Conservation (phyloP, 2,797 vertebrate genomes). For the Sphaeramia orbicularis region DNA sequence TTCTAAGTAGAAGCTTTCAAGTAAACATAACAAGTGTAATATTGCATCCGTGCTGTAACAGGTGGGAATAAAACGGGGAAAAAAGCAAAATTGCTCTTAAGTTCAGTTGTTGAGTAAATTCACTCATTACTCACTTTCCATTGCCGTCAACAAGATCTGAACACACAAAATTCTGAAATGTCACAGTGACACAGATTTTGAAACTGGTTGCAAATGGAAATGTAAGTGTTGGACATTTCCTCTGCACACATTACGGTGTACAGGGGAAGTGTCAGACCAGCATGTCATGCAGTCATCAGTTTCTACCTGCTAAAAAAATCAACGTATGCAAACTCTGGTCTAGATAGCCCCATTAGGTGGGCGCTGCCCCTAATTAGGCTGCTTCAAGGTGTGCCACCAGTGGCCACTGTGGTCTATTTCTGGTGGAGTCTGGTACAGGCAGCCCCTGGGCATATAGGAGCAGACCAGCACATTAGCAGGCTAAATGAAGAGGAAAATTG, state of each 20-base stretch:
- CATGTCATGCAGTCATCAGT: conserved; percentile 50
- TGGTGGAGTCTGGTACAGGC: conserved; percentile 88
- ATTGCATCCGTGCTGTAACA: too few species aligned
- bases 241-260: background rate
- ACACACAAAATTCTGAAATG: background rate
- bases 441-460: conserved; percentile 85
- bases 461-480: conserved; percentile 93
- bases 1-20: too few species aligned
- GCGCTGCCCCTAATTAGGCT: conserved; percentile 84
- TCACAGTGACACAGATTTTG: background rate
- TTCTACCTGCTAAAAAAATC: conserved; percentile 52
- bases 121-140: background rate
- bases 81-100: background rate
- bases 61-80: too few species aligned
- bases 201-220: conserved; percentile 14
- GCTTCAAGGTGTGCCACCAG: conserved; percentile 85
- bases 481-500: conserved; percentile 99
- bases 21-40: too few species aligned
- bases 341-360: conserved; percentile 83
- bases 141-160: background rate
- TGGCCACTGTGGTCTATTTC: conserved; percentile 82
- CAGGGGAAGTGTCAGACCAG: conserved; percentile 9
- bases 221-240: background rate
- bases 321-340: conserved; percentile 73
- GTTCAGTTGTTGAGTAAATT: background rate